These are phyloP conservation scores for Climacteris rufus DNA, from an alignment of 2,113 vertebrate species.

Conservation along the genomic window DNA sequence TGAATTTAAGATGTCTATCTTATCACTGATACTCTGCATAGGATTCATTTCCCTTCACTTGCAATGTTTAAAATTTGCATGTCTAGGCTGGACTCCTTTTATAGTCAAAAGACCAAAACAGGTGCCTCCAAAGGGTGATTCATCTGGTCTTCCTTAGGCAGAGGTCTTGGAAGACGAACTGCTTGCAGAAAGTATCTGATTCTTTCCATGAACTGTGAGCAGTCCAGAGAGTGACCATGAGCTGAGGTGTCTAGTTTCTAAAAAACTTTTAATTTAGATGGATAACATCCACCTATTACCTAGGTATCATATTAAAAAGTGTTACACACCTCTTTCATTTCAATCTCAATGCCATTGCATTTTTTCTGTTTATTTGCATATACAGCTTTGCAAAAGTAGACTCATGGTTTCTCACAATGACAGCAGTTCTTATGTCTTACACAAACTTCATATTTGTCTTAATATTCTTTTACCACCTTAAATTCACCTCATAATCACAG, in stretches of 20 bases:
- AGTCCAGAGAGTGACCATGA: background rate
- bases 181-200: background rate
- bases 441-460: background rate
- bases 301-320: background rate
- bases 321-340: background rate
- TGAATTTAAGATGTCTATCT: background rate
- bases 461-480: background rate
- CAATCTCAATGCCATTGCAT: background rate
- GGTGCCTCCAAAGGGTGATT: background rate
- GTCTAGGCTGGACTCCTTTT: background rate
- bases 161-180: background rate
- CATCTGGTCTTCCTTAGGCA: background rate
- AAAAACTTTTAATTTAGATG: background rate
- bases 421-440: background rate
- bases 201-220: background rate
- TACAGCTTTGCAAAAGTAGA: background rate
- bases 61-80: background rate
- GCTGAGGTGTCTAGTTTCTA: background rate
- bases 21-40: background rate
- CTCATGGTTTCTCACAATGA: background rate
- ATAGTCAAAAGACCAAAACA: background rate
- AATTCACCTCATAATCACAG: background rate
- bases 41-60: background rate
- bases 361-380: background rate
- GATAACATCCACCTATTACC: background rate